Percentiles rank a stretch among this genome's conserved stretches.
Evolutionary conservation across 2,888 invertebrate species (phyloP).

Genomic region (Craniophora ligustri): DNA sequence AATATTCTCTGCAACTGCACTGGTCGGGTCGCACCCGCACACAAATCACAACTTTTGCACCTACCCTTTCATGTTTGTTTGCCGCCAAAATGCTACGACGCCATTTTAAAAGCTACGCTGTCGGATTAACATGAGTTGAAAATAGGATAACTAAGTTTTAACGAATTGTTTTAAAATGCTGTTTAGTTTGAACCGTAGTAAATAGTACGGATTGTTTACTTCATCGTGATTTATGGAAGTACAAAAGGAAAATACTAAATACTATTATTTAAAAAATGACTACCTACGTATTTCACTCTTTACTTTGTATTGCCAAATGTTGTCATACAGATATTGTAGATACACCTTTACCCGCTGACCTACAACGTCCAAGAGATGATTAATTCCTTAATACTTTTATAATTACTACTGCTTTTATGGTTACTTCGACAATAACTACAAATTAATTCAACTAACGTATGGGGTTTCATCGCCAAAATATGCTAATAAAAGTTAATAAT

Average conservation of each 20-base stretch:
- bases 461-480: too few relatives aligned
- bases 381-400: too few relatives aligned
- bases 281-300: too few relatives aligned
- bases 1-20: conserved; percentile 46
- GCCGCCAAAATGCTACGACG: conserved; percentile 49
- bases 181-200: conserved; percentile 17
- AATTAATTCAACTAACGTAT: too few relatives aligned
- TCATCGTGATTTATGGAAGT: conserved; percentile 19
- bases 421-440: too few relatives aligned
- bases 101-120: conserved; percentile 43
- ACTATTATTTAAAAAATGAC: not conserved
- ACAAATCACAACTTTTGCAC: conserved; percentile 68
- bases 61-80: conserved; percentile 58
- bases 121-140: conserved; percentile 20
- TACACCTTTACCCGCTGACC: too few relatives aligned
- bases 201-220: conserved; percentile 26
- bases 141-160: conserved; percentile 36
- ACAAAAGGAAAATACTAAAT: not conserved
- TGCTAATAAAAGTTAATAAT: too few relatives aligned
- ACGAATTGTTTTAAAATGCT: conserved; percentile 28
- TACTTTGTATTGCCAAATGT: too few relatives aligned
- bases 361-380: too few relatives aligned
- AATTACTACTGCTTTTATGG: too few relatives aligned
- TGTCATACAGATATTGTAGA: too few relatives aligned
- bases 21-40: conserved; percentile 31